Evolutionary conservation across 2,113 vertebrate genomes (phyloP), one percentile per base, ranked within the genome.

Genomic region (Pavo muticus): DNA sequence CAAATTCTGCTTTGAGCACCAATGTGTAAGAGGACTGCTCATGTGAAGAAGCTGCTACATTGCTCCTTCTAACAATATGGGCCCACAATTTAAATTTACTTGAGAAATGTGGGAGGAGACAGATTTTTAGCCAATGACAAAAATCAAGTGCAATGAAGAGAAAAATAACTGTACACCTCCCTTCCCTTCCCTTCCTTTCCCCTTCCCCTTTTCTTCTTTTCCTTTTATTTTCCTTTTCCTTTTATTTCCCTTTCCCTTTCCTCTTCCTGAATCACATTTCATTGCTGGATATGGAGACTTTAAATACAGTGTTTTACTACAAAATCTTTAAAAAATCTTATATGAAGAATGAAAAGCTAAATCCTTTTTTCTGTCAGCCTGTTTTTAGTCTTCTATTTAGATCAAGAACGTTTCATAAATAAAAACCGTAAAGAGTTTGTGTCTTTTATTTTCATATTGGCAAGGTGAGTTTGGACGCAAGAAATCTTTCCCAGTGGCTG

Each of bases 381-480:
- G 44, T 61, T 87, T 71, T 19, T 13, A 40, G 15, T 85, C 30
- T 91, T 94, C 80, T 54, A 82, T 14, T 17, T 42, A 63, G 25
- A 32, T 63, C 52, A 30, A 80, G 68, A 69, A 40, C 23, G 70
- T 48, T 80, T 18, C 61, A 59, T 15, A 32, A 23, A 14, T 77
- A 47, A 84, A 88, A 75, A 40, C 42, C 57, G 8, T 65, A 71
- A 47, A 24, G 35, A 45, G n/a, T 64, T 68, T 93, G 5, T 48
- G 57, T 44, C 57, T 70, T 45, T 8, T 65, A 57, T 67, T 61
- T 95, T 90, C 87, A 78, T 21, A 32, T 45, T 88, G 48, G 64
- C 50, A 95, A 35, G 7, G 60, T 59, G 40, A 71, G 45, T 87
- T 39, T 92, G 87, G 94, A 95, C 96, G 9, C 30, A 93, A 92